These are phyloP conservation scores for Phyllostomus hastatus DNA, from an alignment of 2,113 vertebrate genomes.

Conservation along the genomic window DNA sequence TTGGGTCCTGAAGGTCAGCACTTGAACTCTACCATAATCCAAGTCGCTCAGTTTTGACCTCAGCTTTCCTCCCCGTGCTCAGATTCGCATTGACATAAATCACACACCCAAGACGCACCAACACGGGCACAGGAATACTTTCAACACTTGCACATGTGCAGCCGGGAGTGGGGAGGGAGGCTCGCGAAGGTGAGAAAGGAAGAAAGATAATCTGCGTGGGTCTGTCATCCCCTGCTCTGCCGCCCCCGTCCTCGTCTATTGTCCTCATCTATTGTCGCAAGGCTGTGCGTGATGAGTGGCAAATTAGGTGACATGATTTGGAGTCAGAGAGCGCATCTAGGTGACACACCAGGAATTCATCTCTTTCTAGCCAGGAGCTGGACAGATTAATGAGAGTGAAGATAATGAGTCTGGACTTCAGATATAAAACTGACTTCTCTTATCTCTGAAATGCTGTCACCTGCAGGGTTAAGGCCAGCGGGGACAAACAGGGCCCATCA, in stretches of 20 bases:
- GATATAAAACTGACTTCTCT: slow-evolving; percentile 38
- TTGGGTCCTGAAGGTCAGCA: slow-evolving; percentile 37
- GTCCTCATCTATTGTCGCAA: background rate
- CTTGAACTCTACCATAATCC: background rate
- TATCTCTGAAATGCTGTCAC: slow-evolving; percentile 38
- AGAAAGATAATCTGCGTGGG: fast-evolving
- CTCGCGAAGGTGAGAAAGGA: background rate
- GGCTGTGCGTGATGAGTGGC: background rate
- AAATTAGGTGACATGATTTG: background rate
- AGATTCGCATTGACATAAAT: background rate
- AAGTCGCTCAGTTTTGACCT: background rate
- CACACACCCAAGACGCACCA: background rate
- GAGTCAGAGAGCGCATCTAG: background rate
- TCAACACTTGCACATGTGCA: background rate
- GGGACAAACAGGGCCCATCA: background rate
- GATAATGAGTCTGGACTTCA: slow-evolving; percentile 27
- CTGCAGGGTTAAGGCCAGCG: slow-evolving; percentile 25
- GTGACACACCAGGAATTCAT: slow-evolving; percentile 37
- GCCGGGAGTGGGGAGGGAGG: background rate
- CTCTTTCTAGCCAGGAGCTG: slow-evolving; percentile 36
- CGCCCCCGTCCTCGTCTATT: background rate
- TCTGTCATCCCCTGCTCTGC: background rate
- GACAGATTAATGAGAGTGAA: slow-evolving; percentile 37
- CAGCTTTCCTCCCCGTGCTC: background rate
- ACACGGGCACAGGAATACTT: background rate